Evolutionary conservation across 1,140 invertebrate genomes (phyloP).

Genomic region (Sitophilus oryzae): DNA sequence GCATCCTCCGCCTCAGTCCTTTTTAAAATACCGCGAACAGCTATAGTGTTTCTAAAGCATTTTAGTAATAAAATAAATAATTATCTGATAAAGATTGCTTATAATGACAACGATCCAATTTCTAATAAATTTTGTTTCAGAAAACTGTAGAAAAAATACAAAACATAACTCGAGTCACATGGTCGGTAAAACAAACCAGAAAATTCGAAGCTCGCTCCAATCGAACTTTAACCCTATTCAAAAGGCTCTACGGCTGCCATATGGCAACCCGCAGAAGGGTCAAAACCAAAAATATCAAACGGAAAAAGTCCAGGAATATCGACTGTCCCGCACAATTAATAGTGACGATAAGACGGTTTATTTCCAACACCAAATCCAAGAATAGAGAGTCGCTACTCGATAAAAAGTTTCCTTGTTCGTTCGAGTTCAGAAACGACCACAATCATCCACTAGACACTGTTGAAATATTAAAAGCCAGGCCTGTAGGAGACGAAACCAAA

Average conservation of each 20-base stretch:
- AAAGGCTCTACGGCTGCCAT: slow-evolving; percentile 10
- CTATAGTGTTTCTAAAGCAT: too few species aligned
- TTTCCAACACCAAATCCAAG: background rate
- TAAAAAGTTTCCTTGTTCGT: slow-evolving; percentile 4
- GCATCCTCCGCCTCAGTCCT: too few species aligned
- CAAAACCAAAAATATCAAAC: slow-evolving; percentile 7
- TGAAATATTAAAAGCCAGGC: background rate
- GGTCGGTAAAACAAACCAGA: slow-evolving; percentile 12
- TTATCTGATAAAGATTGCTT: too few species aligned
- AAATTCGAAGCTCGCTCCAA: slow-evolving; percentile 3
- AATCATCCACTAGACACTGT: slow-evolving; percentile 8
- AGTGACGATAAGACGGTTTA: slow-evolving; percentile 3
- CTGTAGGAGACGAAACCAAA: slow-evolving; percentile 4
- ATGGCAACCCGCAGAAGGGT: slow-evolving; percentile 8
- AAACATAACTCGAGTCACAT: slow-evolving; percentile 4
- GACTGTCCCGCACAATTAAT: slow-evolving; percentile 12
- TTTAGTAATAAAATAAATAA: too few species aligned
- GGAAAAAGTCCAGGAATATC: slow-evolving; percentile 9
- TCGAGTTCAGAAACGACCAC: slow-evolving; percentile 11
- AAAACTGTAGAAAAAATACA: slow-evolving; percentile 4
- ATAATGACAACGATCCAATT: too few species aligned
- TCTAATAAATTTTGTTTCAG: slow-evolving; percentile 5
- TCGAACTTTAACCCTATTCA: slow-evolving; percentile 1
- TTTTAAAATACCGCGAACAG: too few species aligned
- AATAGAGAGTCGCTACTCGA: background rate